Conservation (phyloP, 2,797 vertebrate species). For the Sylvilagus floridanus region DNA sequence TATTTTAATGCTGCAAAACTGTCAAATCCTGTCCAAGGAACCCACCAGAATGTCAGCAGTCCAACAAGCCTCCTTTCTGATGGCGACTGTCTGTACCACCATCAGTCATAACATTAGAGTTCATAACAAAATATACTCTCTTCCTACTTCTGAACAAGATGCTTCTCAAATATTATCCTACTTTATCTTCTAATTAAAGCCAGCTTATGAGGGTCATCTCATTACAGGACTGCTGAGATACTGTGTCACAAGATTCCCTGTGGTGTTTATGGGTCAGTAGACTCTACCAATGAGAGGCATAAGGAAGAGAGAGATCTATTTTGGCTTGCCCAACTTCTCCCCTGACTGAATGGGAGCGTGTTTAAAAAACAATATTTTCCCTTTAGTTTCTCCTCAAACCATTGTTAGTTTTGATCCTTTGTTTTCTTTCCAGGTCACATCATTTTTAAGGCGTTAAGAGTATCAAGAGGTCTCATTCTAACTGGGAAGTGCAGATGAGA, state of each 20-base stretch:
- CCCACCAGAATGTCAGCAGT: conserved; percentile 53
- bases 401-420: neutral
- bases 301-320: neutral
- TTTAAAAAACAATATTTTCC: neutral
- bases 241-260: neutral
- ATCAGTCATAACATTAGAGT: neutral
- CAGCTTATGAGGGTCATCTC: neutral
- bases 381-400: neutral
- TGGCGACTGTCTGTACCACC: neutral
- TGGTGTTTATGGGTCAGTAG: neutral
- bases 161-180: conserved; percentile 42
- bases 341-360: neutral
- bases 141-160: conserved; percentile 4
- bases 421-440: conserved; percentile 18
- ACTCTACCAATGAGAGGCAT: neutral
- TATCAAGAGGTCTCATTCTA: neutral
- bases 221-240: neutral
- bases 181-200: conserved; percentile 19
- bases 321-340: neutral
- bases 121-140: neutral
- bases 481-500: neutral
- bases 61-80: conserved; percentile 23
- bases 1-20: conserved; percentile 78
- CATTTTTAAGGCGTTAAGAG: neutral
- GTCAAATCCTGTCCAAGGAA: conserved; percentile 70